Conservation (phyloP, 2,797 vertebrate species). For the Carcharodon carcharias region DNA sequence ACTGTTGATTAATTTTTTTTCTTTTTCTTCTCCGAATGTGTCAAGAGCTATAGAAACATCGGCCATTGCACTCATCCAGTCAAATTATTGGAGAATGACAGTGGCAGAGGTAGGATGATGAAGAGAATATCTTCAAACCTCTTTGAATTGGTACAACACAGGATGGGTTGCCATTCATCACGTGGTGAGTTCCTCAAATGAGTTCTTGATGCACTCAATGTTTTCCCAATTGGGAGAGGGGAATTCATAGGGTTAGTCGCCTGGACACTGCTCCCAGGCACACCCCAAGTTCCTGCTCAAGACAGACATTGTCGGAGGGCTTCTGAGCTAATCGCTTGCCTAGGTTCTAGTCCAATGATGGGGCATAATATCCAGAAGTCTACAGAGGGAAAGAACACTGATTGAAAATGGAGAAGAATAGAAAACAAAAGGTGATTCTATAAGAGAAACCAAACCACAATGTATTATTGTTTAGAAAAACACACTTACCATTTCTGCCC, state of each 20-base stretch:
- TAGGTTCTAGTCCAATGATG: neutral
- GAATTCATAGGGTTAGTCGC: neutral
- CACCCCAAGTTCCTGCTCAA: neutral
- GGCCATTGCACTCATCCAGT: neutral
- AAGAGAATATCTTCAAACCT: neutral
- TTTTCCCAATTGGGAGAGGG: neutral
- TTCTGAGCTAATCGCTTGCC: neutral
- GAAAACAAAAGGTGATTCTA: neutral
- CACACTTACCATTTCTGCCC: neutral
- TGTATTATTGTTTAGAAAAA: neutral
- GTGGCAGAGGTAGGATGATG: neutral
- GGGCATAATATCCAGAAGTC: neutral
- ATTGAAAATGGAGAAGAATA: neutral
- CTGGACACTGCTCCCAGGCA: neutral
- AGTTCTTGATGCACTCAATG: too few species aligned
- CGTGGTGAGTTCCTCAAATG: neutral
- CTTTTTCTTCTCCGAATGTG: neutral
- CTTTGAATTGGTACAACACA: neutral
- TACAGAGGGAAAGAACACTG: neutral
- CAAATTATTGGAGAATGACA: neutral
- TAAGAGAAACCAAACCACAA: neutral
- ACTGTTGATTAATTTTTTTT: neutral
- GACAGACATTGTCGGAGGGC: neutral
- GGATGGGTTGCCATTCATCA: neutral
- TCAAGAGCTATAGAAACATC: neutral